Percentiles rank a stretch among this genome's conserved stretches.
phyloP scores from a whole-genome alignment of 37 sponge, comb jelly and placozoan species.

The Theonella swinhoei region DNA sequence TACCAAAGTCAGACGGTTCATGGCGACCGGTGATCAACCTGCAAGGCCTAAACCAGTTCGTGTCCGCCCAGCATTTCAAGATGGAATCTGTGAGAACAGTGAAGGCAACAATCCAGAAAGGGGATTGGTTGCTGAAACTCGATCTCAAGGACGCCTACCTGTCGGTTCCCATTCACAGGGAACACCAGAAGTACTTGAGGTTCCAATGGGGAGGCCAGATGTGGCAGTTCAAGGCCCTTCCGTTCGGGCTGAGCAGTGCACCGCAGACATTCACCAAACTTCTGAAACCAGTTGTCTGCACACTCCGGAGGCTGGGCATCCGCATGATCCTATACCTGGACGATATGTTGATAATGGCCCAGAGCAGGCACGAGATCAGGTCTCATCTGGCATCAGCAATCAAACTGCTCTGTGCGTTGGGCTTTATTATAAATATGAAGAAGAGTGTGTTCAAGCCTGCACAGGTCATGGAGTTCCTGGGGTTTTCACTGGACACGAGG shows the following conservation, averaged over 20 bases:
- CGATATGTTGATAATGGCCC: slow-evolving; percentile 30
- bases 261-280: slow-evolving; percentile 22
- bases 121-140: slow-evolving; percentile 26
- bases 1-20: slow-evolving; percentile 29
- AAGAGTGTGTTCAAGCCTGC: slow-evolving; percentile 14
- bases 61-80: slow-evolving; percentile 3
- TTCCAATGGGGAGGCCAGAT: slow-evolving; percentile 2
- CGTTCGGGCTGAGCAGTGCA: slow-evolving; percentile 30
- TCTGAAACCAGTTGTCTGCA: slow-evolving; percentile 20
- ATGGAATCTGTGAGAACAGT: slow-evolving; percentile 21
- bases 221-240: slow-evolving; percentile 10
- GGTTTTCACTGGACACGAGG: slow-evolving; percentile 25
- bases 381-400: slow-evolving; percentile 15
- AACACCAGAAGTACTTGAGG: slow-evolving; percentile 1
- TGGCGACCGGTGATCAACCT: slow-evolving; percentile 32
- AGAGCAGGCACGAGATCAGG: background rate
- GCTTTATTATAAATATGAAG: slow-evolving; percentile 28
- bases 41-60: background rate
- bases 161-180: slow-evolving; percentile 1
- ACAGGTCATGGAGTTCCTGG: slow-evolving; percentile 30
- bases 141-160: slow-evolving; percentile 35
- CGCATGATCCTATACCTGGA: slow-evolving; percentile 24
- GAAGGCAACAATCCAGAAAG: slow-evolving; percentile 2
- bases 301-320: slow-evolving; percentile 22
- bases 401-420: slow-evolving; percentile 7